Conservation (phyloP, 2,797 vertebrate species). For the Eutrigla gurnardus region DNA sequence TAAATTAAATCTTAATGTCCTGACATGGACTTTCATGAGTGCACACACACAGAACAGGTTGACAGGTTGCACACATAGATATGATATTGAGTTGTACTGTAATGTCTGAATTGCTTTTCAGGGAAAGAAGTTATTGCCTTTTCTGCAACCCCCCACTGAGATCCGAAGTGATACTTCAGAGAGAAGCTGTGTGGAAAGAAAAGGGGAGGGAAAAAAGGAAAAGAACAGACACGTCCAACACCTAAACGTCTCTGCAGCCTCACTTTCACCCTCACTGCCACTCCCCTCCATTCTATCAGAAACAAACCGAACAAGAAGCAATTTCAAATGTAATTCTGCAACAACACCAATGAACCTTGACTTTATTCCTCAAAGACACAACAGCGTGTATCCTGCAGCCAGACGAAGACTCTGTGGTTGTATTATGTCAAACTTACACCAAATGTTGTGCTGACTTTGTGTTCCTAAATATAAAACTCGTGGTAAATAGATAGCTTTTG, state of each 20-base stretch:
- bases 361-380: slow-evolving; percentile 28
- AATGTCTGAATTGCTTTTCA: slow-evolving; percentile 40
- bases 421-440: slow-evolving; percentile 10
- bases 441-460: slow-evolving; percentile 20
- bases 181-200: slow-evolving; percentile 16
- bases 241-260: slow-evolving; percentile 25
- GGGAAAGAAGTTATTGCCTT: slow-evolving; percentile 35
- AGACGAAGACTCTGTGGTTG: slow-evolving; percentile 10
- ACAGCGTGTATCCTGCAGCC: slow-evolving; percentile 28
- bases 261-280: slow-evolving; percentile 8
- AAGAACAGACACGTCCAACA: slow-evolving; percentile 33
- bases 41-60: background rate
- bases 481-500: background rate
- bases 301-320: slow-evolving; percentile 39
- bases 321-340: slow-evolving; percentile 65
- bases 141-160: slow-evolving; percentile 40
- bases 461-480: slow-evolving; percentile 2
- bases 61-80: background rate
- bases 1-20: slow-evolving; percentile 13
- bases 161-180: slow-evolving; percentile 40
- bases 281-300: background rate
- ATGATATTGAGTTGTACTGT: slow-evolving; percentile 34
- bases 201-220: slow-evolving; percentile 18
- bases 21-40: background rate
- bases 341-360: slow-evolving; percentile 60